These are phyloP conservation scores for Heteromurus nitidus DNA, from an alignment of 2,888 invertebrate genomes.

Conservation along the genomic window DNA sequence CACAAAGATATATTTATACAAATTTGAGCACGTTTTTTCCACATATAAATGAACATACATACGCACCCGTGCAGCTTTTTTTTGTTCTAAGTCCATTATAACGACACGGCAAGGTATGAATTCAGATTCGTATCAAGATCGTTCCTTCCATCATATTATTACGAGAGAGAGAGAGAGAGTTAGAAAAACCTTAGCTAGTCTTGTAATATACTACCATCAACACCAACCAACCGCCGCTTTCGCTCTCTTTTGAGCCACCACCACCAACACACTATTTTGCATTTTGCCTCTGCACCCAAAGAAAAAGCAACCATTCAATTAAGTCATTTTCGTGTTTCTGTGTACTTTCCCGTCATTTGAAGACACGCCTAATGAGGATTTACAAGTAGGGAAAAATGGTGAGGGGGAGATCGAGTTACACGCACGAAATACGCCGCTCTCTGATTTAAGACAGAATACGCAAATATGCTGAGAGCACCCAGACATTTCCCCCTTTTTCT, in stretches of 20 bases:
- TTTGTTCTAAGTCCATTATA: slow-evolving; percentile 4
- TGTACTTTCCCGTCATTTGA: slow-evolving; percentile 63
- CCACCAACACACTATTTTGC: slow-evolving; percentile 25
- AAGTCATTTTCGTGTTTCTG: slow-evolving; percentile 71
- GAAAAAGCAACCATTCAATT: slow-evolving; percentile 72
- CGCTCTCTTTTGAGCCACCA: not conserved
- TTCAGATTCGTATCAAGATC: slow-evolving; percentile 47
- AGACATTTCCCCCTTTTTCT: slow-evolving; percentile 26
- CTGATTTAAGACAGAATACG: slow-evolving; percentile 28
- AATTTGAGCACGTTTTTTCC: not conserved
- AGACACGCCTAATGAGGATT: slow-evolving; percentile 73
- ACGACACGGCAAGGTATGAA: slow-evolving; percentile 17
- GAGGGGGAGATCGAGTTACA: slow-evolving; percentile 3
- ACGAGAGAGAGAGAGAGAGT: slow-evolving; percentile 55
- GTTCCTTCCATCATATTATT: slow-evolving; percentile 62
- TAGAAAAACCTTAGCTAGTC: slow-evolving; percentile 25
- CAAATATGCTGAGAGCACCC: not conserved
- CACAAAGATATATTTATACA: not conserved
- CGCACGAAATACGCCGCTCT: slow-evolving; percentile 38
- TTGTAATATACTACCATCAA: slow-evolving; percentile 5
- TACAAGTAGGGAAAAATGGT: slow-evolving; percentile 38
- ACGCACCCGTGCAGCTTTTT: no score
- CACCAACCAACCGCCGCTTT: not conserved
- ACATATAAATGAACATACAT: not conserved
- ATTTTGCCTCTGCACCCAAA: slow-evolving; percentile 20